Conservation (phyloP, 2,888 invertebrate species). For the Hemistola chrysoprasaria region DNA sequence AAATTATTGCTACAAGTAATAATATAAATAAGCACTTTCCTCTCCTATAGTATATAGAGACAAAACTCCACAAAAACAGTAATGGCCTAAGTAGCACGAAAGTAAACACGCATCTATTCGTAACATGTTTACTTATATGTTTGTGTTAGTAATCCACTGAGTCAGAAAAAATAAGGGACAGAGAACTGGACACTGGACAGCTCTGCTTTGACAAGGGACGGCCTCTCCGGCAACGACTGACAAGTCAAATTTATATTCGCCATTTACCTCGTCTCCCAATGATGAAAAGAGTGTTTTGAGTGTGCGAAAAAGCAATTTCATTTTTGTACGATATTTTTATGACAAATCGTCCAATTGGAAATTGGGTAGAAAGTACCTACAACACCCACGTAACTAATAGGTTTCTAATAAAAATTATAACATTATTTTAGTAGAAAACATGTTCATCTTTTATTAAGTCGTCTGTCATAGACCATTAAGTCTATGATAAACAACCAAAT, state of each 20-base stretch:
- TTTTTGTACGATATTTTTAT: too few species aligned
- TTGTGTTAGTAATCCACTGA: conserved; percentile 39
- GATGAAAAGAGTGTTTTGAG: conserved; percentile 20
- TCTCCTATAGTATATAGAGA: too few species aligned
- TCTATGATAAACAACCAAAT: too few species aligned
- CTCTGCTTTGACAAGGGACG: conserved; percentile 50
- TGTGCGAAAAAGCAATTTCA: conserved; percentile 1
- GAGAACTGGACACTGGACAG: conserved; percentile 33
- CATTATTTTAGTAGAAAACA: too few species aligned
- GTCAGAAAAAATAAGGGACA: conserved; percentile 48
- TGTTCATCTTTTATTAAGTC: too few species aligned
- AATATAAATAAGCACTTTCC: too few species aligned
- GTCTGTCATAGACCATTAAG: too few species aligned
- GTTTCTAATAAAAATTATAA: too few species aligned
- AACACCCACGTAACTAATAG: too few species aligned
- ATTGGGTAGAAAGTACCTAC: too few species aligned
- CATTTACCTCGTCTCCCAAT: conserved; percentile 32
- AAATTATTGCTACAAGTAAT: too few species aligned
- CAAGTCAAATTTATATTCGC: conserved; percentile 51
- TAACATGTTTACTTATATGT: conserved; percentile 13
- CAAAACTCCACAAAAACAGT: not conserved
- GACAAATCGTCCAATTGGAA: too few species aligned
- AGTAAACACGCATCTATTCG: conserved; percentile 9
- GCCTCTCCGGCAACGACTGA: conserved; percentile 47
- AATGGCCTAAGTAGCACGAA: conserved; percentile 5